Base-by-base conservation (phyloP, 2,113 vertebrate species). In the Narcine bancroftii region DNA sequence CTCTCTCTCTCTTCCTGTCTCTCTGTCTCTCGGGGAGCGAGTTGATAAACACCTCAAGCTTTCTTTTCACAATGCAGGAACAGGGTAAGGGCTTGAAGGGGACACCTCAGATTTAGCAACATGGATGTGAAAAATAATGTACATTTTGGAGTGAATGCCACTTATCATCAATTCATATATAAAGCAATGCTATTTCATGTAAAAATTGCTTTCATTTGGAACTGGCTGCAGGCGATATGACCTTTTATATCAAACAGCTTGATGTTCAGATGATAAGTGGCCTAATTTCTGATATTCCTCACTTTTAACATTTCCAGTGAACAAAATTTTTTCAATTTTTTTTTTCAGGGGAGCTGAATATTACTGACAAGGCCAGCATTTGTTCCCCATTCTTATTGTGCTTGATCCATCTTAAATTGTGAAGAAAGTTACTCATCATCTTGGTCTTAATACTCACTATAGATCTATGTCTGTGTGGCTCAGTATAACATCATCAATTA, bases 131-230 rank as follows among this genome's bases (percentile, higher is more conserved):
- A 87, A 36, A 19, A 33, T 19, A 1, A 9, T 21, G 50, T 60
- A 19, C 13, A 19, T 56, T 85, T 56, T 60, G 33, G 60, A 56
- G 29, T 26, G 79, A 29, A 29, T 83, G 79, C 13, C 53, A 19
- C 72, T 15, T 15, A 79, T 6, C 76, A 29, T 24, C 26, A 79
- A 79, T 26, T 10, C 45, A 26, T 29, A 83, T 79, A 11, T 83
- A 33, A 83, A 83, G n/a, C 15, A 85, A 7, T 33, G 13, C 29
- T 56, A 3, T 6, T 85, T n/a, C 15, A 56, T 36, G 29, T 85
- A 60, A 60, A 50, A 53, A 36, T n/a, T 85, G 29, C 17, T 56
- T 85, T 85, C 81, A 85, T 85, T 83, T 83, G 79, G 50, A 83
- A 15, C 56, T 85, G 81, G 26, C 33, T 85, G 0, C 17, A 53